Evolutionary conservation across 1,140 invertebrate genomes (phyloP).

Genomic region (Cherax quadricarinatus): DNA sequence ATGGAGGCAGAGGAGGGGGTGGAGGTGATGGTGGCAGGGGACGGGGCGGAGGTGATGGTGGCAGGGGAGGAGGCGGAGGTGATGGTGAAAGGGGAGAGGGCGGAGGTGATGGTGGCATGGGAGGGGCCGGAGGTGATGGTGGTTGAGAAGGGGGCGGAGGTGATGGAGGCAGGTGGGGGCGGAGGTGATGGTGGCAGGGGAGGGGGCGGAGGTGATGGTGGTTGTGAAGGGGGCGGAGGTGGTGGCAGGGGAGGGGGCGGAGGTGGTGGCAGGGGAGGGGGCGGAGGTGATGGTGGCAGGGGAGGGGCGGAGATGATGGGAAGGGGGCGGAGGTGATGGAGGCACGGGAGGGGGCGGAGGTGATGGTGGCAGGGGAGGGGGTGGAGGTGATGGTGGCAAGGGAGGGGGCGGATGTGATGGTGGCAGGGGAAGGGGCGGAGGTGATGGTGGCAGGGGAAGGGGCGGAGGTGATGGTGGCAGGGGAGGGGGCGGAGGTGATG

Average conservation of each 20-base stretch:
- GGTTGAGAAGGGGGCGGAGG: background rate
- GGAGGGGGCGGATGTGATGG: background rate
- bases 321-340: background rate
- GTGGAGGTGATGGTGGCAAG: too few species aligned
- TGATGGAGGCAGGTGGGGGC: too few species aligned
- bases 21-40: too few species aligned
- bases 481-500: too few species aligned
- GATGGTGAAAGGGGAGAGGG: background rate
- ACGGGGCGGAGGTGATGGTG: background rate
- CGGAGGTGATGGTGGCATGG: background rate
- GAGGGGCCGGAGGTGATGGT: background rate
- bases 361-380: background rate
- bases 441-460: background rate
- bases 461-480: background rate
- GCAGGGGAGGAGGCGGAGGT: background rate
- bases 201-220: too few species aligned
- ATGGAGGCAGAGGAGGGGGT: background rate
- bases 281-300: too few species aligned
- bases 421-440: background rate
- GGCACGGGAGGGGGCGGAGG: background rate
- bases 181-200: too few species aligned
- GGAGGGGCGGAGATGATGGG: background rate
- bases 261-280: too few species aligned
- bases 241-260: too few species aligned
- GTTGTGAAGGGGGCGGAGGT: too few species aligned